Base-by-base conservation (phyloP, 2,888 invertebrate genomes). In the Drosophila pseudotalamancana region DNA sequence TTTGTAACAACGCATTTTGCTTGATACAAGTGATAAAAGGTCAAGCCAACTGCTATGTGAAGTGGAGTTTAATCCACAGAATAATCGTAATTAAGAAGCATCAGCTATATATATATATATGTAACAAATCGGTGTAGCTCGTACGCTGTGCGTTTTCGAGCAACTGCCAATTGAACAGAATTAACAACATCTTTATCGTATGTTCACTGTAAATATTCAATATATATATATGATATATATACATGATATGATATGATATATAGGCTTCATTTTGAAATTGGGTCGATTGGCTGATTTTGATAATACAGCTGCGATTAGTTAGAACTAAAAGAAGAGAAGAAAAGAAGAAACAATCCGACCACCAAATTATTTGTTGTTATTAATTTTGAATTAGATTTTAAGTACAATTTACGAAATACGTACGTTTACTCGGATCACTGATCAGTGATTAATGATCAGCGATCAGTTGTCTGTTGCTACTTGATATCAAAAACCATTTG, bases 1-100 rank as follows among this genome's bases (percentile, higher is more conserved):
- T 71, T 71, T 66, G 70, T 70, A 76, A 81, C 56, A 79, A 53
- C 77, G 81, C 81, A 82, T 83, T 82, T 83, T 59, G 77, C 84
- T 77, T 83, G 78, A 46, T 45, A 74, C 65, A 65, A 74, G 74
- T 77, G 81, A 78, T 81, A 45, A 12, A 35, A 74, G 66, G 61
- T 79, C 77, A 71, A 68, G 77, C 77, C 70, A 68, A 77, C 43
- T 70, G 73, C 72, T 77, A 48, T 68, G 14, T 69, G 48, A 48
- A 16, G 55, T 43, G 55, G 43, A 43, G 29, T 43, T 23, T 1
- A 12, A 43, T 34, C 42, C 54, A 59, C 54, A 53, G n/a, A 27
- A 18, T 18, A 12, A 39, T 39, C 19, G 18, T 19, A 35, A 39
- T 23, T 35, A 48, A 19, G 34, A 35, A 35, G 23, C 53, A 21